Base-by-base conservation (phyloP, 2,113 vertebrate genomes). In the Plecotus auritus region DNA sequence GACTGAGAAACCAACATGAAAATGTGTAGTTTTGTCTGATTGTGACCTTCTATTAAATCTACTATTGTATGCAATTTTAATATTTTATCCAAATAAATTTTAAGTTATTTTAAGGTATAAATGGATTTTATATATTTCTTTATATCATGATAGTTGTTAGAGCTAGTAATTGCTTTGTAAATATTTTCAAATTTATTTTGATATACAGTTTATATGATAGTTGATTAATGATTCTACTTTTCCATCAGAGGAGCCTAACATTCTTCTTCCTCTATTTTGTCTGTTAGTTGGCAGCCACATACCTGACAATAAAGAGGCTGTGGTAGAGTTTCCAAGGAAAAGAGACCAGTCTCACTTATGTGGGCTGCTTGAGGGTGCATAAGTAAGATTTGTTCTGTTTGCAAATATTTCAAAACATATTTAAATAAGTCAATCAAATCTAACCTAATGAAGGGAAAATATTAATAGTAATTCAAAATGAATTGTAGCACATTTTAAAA, bases 111-210 rank as follows among this genome's bases (percentile, higher is more conserved):
- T 67, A 89, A 89, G 26, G 28, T 66, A 51, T 45, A 45, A 81
- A 32, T 77, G 17, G 17, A 73, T 47, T 94, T 95, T 40, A 45
- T 83, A 7, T 49, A 85, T 90, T 82, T 70, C 28, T 73, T 93
- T 89, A 35, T 40, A 35, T 35, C 59, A 26, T 78, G 84, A 32
- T 23, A 78, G 51, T 77, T 80, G 70, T 26, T 82, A 86, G 64
- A 93, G n/a, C 35, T 70, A 45, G 28, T 93, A 73, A 91, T 40
- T 85, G 18, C 66, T 86, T 93, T 51, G 69, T 70, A 96, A 90
- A 49, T 91, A 91, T 59, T 76, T 95, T 89, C 42, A 89, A 9
- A 83, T 66, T 89, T 95, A 93, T 32, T 67, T 88, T 84, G 56
- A 45, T 59, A 56, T 18, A 59, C 10, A 90, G 45, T 3, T 87